phyloP scores from a whole-genome alignment of 2,113 vertebrate species.

The Ifrita kowaldi region DNA sequence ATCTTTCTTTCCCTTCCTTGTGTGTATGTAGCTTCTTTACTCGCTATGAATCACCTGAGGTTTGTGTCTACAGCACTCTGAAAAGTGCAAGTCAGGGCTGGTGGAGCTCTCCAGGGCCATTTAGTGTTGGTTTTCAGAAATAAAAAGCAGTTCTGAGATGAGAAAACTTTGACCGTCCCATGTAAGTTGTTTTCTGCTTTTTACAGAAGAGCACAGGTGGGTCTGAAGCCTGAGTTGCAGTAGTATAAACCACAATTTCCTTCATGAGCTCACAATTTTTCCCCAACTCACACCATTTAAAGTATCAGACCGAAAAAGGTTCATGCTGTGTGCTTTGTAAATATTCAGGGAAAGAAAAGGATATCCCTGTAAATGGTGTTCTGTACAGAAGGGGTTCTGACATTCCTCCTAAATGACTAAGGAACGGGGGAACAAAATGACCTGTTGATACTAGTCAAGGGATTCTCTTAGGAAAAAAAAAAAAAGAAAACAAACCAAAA shows the following conservation, averaged over 20 bases:
- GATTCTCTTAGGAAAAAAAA: background rate
- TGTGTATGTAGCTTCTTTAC: background rate
- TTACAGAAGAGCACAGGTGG: background rate
- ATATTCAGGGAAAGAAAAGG: background rate
- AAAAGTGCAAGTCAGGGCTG: background rate
- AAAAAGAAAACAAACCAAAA: background rate
- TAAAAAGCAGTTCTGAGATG: background rate
- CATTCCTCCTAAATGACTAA: background rate
- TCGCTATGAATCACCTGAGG: background rate
- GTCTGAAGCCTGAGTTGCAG: background rate
- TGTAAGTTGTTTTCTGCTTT: background rate
- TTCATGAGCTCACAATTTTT: background rate
- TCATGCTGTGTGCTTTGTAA: background rate
- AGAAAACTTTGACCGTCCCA: background rate
- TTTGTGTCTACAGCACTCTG: background rate
- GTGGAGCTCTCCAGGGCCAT: background rate
- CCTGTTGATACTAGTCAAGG: fast-evolving
- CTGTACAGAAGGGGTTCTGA: background rate
- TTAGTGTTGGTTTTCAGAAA: background rate
- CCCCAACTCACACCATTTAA: background rate
- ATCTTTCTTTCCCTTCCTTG: background rate
- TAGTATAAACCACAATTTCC: background rate
- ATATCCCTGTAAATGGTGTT: background rate
- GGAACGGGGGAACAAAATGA: background rate
- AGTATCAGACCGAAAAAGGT: background rate